phyloP scores from a whole-genome alignment of 2,113 vertebrate species.

The Peucedramus taeniatus region DNA sequence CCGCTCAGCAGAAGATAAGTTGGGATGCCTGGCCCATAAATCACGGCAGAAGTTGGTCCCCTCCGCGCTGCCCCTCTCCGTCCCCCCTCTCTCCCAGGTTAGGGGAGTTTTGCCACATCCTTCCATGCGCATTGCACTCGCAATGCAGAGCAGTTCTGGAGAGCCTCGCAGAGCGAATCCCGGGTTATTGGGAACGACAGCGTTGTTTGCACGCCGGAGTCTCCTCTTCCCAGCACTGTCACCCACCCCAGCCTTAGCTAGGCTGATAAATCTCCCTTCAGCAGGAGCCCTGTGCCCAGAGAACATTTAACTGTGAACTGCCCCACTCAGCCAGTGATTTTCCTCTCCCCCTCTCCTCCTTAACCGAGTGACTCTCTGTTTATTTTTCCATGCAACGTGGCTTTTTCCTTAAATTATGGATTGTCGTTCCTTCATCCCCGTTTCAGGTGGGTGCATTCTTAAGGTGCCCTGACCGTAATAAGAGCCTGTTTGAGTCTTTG shows the following conservation, averaged over 20 bases:
- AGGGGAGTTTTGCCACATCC: conserved; percentile 27
- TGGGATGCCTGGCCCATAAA: background rate
- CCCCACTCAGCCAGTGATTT: conserved; percentile 12
- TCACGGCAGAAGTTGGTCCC: conserved; percentile 49
- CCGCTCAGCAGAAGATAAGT: background rate
- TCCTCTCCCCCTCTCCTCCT: background rate
- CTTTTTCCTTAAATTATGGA: conserved; percentile 10
- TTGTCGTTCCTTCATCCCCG: background rate
- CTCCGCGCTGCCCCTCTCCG: background rate
- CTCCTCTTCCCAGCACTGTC: background rate
- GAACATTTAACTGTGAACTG: background rate
- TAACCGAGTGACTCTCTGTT: background rate
- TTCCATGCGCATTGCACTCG: conserved; percentile 53
- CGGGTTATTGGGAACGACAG: background rate
- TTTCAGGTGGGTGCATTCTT: background rate
- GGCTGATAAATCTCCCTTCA: conserved; percentile 27
- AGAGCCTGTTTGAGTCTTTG: background rate
- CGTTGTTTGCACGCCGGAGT: background rate
- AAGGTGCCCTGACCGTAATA: background rate
- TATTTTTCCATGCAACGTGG: background rate
- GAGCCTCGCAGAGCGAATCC: conserved; percentile 27
- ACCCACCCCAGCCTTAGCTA: background rate
- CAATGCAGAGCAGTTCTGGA: conserved; percentile 44
- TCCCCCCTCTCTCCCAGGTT: background rate
- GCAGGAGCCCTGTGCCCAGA: background rate